phyloP scores from a whole-genome alignment of 2,888 invertebrate species.

The Sclerodermus sp. region DNA sequence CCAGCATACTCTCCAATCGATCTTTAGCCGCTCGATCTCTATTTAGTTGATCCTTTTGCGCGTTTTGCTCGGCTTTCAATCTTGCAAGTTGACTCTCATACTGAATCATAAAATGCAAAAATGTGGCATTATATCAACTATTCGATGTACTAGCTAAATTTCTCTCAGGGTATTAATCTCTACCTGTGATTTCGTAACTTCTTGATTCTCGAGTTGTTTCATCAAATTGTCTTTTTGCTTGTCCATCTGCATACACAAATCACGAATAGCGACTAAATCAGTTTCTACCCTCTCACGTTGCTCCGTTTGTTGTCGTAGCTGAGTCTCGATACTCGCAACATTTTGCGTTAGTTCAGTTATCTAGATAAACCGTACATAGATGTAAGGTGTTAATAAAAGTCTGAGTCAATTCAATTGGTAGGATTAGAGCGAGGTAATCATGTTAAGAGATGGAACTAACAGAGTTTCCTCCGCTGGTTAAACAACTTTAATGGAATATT shows the following conservation, averaged over 20 bases:
- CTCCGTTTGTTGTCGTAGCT: conserved; percentile 65
- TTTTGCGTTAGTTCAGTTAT: conserved; percentile 58
- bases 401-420: too few relatives aligned
- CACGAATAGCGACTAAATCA: conserved; percentile 64
- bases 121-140: too few relatives aligned
- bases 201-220: conserved; percentile 61
- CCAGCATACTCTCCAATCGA: conserved; percentile 63
- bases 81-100: conserved; percentile 60
- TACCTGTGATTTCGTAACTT: conserved; percentile 57
- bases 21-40: conserved; percentile 60
- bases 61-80: conserved; percentile 57
- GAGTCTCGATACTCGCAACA: conserved; percentile 67
- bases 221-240: conserved; percentile 68
- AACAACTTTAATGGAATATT: too few relatives aligned
- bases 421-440: too few relatives aligned
- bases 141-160: background rate
- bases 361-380: conserved; percentile 34
- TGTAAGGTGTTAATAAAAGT: too few relatives aligned
- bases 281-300: conserved; percentile 65
- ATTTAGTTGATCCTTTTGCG: conserved; percentile 54
- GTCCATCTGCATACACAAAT: conserved; percentile 67
- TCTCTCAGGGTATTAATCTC: background rate
- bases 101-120: conserved; percentile 47
- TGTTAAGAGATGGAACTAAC: too few relatives aligned
- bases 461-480: too few relatives aligned